Conservation (phyloP, 1,140 invertebrate genomes). For the Bombus sylvicola region DNA sequence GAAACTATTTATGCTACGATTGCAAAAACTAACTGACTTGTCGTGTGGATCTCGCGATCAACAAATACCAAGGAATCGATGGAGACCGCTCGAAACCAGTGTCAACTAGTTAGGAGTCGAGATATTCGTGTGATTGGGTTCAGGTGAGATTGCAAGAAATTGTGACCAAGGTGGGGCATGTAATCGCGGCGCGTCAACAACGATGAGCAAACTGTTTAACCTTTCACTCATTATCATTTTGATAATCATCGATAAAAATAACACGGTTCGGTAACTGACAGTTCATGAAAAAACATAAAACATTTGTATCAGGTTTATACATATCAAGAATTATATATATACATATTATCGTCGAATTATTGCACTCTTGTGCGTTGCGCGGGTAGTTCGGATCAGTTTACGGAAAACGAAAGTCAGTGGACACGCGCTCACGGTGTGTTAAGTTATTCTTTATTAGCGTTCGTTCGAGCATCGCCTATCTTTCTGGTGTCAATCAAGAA, state of each 20-base stretch:
- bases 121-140: neutral
- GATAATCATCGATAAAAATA: constrained; percentile 6
- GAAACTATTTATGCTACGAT: neutral
- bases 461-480: neutral
- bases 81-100: constrained; percentile 41
- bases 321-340: too few relatives aligned
- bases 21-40: neutral
- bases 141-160: constrained; percentile 15
- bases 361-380: too few relatives aligned
- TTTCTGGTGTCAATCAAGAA: constrained; percentile 42
- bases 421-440: neutral
- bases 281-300: neutral
- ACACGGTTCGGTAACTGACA: neutral
- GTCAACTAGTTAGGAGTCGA: constrained; percentile 3
- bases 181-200: neutral
- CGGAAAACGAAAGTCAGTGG: too few relatives aligned
- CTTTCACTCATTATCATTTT: constrained; percentile 26
- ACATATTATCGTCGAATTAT: too few relatives aligned
- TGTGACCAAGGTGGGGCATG: neutral
- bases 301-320: neutral
- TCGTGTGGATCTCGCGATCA: neutral
- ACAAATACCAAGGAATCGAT: neutral
- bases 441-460: constrained; percentile 18
- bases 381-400: too few relatives aligned
- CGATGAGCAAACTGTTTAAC: neutral